Percentiles rank a stretch among this genome's conserved stretches.
These are phyloP conservation scores for Nipponia nippon DNA, from an alignment of 2,113 vertebrate species.

Conservation along the genomic window DNA sequence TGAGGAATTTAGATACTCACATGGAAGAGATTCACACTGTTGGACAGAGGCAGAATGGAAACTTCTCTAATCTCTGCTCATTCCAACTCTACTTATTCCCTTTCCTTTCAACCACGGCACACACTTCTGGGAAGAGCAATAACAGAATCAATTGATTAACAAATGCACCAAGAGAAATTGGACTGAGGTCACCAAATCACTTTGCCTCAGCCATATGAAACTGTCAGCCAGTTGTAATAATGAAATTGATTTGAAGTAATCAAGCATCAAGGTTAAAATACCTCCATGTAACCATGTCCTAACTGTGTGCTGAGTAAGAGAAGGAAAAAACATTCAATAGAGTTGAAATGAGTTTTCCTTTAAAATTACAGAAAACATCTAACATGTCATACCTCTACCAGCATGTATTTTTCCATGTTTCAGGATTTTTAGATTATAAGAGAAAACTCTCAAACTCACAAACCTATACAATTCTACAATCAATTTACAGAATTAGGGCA, in stretches of 20 bases:
- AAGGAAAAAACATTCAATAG: neutral
- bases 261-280: neutral
- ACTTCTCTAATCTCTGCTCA: neutral
- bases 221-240: neutral
- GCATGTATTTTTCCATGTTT: fast-evolving
- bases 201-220: neutral
- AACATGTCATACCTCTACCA: fast-evolving
- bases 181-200: neutral
- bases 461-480: neutral
- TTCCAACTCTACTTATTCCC: neutral
- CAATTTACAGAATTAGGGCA: neutral
- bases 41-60: neutral
- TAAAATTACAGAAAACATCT: neutral
- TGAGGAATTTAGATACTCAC: fast-evolving
- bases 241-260: neutral
- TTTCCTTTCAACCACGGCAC: neutral
- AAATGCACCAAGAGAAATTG: neutral
- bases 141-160: neutral
- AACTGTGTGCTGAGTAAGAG: neutral
- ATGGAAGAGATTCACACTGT: neutral
- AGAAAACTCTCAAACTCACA: neutral
- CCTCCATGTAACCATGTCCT: fast-evolving
- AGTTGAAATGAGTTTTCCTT: neutral
- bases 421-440: neutral
- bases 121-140: neutral